These are phyloP conservation scores for Erinaceus europaeus DNA, from an alignment of 2,113 vertebrate species.

Conservation along the genomic window DNA sequence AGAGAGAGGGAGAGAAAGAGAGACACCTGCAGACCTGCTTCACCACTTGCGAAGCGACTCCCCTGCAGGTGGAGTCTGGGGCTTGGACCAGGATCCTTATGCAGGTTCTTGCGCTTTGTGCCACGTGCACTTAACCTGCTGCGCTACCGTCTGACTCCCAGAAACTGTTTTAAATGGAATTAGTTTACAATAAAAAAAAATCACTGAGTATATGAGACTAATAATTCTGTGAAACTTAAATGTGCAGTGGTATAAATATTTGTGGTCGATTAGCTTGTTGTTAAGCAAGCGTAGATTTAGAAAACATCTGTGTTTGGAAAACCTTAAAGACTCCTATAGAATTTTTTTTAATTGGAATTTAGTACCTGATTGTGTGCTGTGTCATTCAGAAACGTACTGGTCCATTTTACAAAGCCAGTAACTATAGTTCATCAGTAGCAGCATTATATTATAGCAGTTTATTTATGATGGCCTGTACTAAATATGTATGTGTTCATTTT, in stretches of 20 bases:
- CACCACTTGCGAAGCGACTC: too few relatives aligned
- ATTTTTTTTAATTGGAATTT: neutral
- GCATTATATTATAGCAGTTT: neutral
- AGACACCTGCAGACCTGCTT: too few relatives aligned
- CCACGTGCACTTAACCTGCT: too few relatives aligned
- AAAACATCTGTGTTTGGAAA: neutral
- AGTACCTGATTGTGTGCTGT: neutral
- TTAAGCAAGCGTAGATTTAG: neutral
- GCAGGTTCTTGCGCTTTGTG: too few relatives aligned
- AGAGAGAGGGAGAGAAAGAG: too few relatives aligned
- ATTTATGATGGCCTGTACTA: neutral
- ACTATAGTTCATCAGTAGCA: neutral
- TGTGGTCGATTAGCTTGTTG: neutral
- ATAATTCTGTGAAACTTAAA: slow-evolving; percentile 15
- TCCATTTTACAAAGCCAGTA: neutral
- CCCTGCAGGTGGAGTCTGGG: too few relatives aligned
- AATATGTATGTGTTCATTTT: neutral
- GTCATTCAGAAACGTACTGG: neutral
- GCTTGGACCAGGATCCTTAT: too few relatives aligned
- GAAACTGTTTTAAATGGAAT: neutral
- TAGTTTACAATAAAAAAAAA: neutral
- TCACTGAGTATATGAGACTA: neutral
- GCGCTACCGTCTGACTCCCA: too few relatives aligned
- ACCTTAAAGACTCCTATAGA: neutral
- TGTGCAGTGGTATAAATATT: neutral